These are phyloP conservation scores for Aspidiotus rigidus DNA, from an alignment of 2,888 invertebrate genomes.

Conservation along the genomic window DNA sequence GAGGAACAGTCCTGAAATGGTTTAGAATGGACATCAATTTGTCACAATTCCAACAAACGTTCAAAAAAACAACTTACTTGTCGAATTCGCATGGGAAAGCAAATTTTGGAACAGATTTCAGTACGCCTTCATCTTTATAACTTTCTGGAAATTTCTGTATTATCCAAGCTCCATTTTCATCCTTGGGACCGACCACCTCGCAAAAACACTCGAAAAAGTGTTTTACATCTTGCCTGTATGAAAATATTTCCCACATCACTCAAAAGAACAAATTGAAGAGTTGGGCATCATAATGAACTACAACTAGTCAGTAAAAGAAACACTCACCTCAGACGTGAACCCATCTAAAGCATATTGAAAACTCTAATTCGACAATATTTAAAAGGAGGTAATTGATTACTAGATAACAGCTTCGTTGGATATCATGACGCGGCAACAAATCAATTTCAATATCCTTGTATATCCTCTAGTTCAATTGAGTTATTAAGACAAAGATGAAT, in stretches of 20 bases:
- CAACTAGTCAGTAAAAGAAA: background rate
- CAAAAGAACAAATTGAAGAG: background rate
- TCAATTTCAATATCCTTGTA: too few relatives aligned
- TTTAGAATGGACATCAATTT: background rate
- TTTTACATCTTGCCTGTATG: constrained; percentile 64
- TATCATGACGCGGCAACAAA: too few relatives aligned
- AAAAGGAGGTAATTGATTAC: background rate
- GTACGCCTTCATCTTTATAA: constrained; percentile 72
- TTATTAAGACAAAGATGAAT: too few relatives aligned
- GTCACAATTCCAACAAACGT: background rate
- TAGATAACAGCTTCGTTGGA: too few relatives aligned
- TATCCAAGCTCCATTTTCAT: constrained; percentile 58
- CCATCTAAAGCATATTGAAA: constrained; percentile 19
- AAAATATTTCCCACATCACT: constrained; percentile 29
- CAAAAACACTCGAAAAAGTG: constrained; percentile 74
- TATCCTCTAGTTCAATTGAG: too few relatives aligned
- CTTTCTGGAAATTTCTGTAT: constrained; percentile 75
- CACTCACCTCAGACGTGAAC: constrained; percentile 27
- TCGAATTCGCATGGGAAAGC: constrained; percentile 76
- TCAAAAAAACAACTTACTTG: constrained; percentile 51
- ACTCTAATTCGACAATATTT: background rate
- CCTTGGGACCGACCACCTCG: constrained; percentile 60
- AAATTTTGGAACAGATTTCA: constrained; percentile 81
- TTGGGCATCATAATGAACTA: too few relatives aligned
- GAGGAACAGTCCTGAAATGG: constrained; percentile 41